Percentiles rank a stretch among this genome's conserved stretches.
These are phyloP conservation scores for Poecile montanus DNA, from an alignment of 2,797 vertebrate genomes.

Conservation along the genomic window DNA sequence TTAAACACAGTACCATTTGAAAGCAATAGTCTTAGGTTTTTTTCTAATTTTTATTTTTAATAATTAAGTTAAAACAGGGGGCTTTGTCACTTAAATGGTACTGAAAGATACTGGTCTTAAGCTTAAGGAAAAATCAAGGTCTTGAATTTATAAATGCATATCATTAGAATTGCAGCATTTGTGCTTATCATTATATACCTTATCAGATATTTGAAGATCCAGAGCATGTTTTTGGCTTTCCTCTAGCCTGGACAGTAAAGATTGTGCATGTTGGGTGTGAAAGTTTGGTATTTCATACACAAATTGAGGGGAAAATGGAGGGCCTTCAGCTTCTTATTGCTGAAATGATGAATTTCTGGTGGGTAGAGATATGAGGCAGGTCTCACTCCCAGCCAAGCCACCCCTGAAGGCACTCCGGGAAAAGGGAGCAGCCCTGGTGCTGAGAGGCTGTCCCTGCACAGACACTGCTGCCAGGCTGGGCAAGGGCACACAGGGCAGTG, in stretches of 20 bases:
- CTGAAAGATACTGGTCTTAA: not conserved
- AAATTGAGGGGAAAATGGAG: not conserved
- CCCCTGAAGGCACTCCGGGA: not conserved
- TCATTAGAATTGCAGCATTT: not conserved
- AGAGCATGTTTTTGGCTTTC: not conserved
- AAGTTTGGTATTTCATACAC: not conserved
- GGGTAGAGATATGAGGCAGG: not conserved
- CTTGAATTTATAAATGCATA: not conserved
- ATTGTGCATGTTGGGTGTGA: fast-evolving
- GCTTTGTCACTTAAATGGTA: not conserved
- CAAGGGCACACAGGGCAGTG: not conserved
- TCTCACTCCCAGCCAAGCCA: not conserved
- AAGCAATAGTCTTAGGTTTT: not conserved
- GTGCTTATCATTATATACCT: not conserved
- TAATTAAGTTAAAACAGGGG: not conserved
- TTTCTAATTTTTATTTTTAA: not conserved
- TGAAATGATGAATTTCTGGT: not conserved
- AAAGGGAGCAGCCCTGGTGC: not conserved
- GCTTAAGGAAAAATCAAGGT: not conserved
- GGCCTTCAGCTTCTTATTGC: not conserved
- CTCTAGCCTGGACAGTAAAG: not conserved
- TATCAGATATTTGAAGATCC: not conserved
- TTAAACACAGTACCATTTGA: not conserved
- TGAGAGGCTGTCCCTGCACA: not conserved
- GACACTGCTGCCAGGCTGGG: not conserved